Base-by-base conservation (phyloP, 2,888 invertebrate species). In the Drosophila maculinotata region DNA sequence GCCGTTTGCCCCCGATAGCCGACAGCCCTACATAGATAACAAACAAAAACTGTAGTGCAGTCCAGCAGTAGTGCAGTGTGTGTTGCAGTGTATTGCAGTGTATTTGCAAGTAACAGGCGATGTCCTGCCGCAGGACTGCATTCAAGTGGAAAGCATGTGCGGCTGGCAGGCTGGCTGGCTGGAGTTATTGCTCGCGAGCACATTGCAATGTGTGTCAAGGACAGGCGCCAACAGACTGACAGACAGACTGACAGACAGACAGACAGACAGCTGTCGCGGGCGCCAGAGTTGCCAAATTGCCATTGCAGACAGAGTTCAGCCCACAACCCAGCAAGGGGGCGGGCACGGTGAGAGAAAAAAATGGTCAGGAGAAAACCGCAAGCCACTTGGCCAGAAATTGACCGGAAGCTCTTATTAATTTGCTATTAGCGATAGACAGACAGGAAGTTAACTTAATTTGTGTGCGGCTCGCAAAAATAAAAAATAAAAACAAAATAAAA, bases 401-500 rank as follows among this genome's bases (percentile, higher is more conserved):
- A 72, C 62, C 89, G 89, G 89, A 90, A 81, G 90, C 88, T 73
- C 89, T 88, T 89, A 90, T 90, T 90, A 90, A 90, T 90, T 90
- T 86, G 90, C 90, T 87, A 88, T 87, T 88, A 89, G 87, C 72
- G 67, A 80, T 75, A 86, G 86, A 80, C 88, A 89, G 87, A 88
- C 89, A 89, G 89, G 89, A 90, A 89, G 90, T 90, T 89, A 89
- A 89, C 87, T 89, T 81, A 89, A 89, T 89, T 89, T 89, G 83
- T 85, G 83, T 68, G 52, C 35, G 83, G 83, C 78, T 82, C 57
- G 63, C 60, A 62, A 62, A 68, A 56, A n/a, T n/a, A 68, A 58
- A 44, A 45, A 49, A 39, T 54, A 28, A 36, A 38, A 44, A 30
- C 4, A 59, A 6, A 42, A 51, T 25, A 49, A 49, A 35, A 53